A percentile compares a stretch with the other conserved stretches of the same genome.
Evolutionary conservation across 2,113 vertebrate genomes (phyloP).

Genomic region (Catharus fuscescens): DNA sequence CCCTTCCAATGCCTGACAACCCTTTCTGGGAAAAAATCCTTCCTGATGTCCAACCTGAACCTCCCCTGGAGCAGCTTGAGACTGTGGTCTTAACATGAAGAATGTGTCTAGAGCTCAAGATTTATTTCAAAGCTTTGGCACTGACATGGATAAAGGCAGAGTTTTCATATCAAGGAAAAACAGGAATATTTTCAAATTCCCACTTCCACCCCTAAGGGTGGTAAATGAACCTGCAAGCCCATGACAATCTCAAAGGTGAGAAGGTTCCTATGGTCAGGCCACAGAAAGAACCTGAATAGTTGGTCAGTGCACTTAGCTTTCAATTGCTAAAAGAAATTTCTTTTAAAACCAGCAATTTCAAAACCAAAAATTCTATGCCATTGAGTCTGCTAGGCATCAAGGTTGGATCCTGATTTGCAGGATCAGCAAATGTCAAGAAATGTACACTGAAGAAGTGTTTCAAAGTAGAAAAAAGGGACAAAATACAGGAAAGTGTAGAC

Average conservation of each 20-base stretch:
- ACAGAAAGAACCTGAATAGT: neutral
- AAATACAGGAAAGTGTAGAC: neutral
- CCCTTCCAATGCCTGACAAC: rapidly evolving
- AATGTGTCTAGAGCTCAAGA: neutral
- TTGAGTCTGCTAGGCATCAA: neutral
- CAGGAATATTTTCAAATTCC: neutral
- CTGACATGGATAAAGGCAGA: neutral
- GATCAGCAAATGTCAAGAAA: neutral
- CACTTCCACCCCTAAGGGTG: neutral
- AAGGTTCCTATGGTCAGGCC: neutral
- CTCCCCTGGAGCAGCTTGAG: neutral
- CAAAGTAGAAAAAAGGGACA: neutral
- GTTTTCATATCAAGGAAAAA: neutral
- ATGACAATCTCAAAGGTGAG: neutral
- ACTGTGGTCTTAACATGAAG: neutral
- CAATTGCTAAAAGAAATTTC: neutral
- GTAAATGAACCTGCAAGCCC: neutral
- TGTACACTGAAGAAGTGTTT: neutral
- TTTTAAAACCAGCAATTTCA: neutral
- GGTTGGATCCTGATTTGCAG: neutral
- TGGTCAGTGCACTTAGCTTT: neutral
- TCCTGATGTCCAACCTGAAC: neutral
- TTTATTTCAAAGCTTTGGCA: neutral
- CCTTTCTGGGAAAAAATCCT: neutral
- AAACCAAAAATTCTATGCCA: neutral